Evolutionary conservation across 2,888 invertebrate species (phyloP), one percentile per base, ranked within the genome.

Genomic region (Philaethria dido): DNA sequence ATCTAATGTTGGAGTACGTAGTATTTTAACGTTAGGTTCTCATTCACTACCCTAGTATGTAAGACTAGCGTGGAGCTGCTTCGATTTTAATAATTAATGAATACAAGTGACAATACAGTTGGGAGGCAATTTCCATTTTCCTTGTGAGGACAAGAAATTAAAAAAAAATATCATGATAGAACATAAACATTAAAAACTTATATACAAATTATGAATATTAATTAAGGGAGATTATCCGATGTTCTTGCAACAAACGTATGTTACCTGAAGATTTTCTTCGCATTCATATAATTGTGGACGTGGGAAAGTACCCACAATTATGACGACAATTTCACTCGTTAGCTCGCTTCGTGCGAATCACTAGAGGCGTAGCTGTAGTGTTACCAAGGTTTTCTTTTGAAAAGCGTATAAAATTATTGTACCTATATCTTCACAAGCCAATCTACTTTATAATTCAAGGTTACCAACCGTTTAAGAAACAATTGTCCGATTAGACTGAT

Each of bases 241-340:
- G 61, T n/a, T 67, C 55, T 59, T 60, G 62, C 42, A 62, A 68
- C 48, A 63, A 68, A 61, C 45, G 45, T 47, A 36, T 66, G 57
- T 68, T 59, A 61, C 25, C 39, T 25, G 59, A 64, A 25, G 62
- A 67, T 69, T 63, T 68, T 54, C 59, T 70, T 67, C 59, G 42
- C 48, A 66, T 60, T 52, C 54, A 55, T 54, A 50, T 45, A 44
- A 57, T 61, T 73, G 72, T 62, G 70, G 66, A 68, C 78, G 82
- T 85, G 86, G 80, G 86, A 86, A 84, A 84, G 82, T 83, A 80
- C 79, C 75, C 81, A 81, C 83, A 78, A 78, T 80, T 80, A 79
- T 74, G 75, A 73, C 36, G 77, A 76, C 77, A 77, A 74, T 85
- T 84, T 84, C 84, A 80, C 84, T 78, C 72, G 66, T 68, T 77